Evolutionary conservation across 2,888 invertebrate genomes (phyloP).

Genomic region (Caradrina clavipalpis): DNA sequence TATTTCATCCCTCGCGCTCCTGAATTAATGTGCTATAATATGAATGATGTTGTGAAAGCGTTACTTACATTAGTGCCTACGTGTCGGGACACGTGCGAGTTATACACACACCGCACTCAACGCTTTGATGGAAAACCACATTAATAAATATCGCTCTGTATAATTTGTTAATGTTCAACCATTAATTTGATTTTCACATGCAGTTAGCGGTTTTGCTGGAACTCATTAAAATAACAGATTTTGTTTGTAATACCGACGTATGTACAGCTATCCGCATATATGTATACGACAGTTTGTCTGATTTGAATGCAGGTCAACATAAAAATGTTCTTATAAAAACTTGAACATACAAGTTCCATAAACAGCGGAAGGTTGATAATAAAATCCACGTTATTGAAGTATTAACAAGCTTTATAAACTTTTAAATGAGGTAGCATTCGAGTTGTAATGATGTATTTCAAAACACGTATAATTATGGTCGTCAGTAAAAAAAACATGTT

Average conservation of each 20-base stretch:
- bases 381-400: conserved; percentile 46
- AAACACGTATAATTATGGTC: conserved; percentile 36
- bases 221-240: conserved; percentile 76
- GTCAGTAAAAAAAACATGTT: conserved; percentile 20
- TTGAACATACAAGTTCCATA: conserved; percentile 29
- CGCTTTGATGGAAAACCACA: conserved; percentile 75
- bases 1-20: conserved; percentile 57
- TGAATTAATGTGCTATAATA: conserved; percentile 69
- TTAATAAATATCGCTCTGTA: conserved; percentile 71
- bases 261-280: conserved; percentile 18
- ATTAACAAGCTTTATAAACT: conserved; percentile 57
- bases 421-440: conserved; percentile 46
- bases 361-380: conserved; percentile 26
- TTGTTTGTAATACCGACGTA: conserved; percentile 54
- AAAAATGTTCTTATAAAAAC: conserved; percentile 42
- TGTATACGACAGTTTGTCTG: conserved; percentile 21
- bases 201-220: conserved; percentile 75
- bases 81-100: conserved; percentile 58
- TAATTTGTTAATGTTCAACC: conserved; percentile 75
- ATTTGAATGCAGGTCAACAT: conserved; percentile 27
- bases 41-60: conserved; percentile 66
- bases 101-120: conserved; percentile 62
- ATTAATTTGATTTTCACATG: conserved; percentile 81
- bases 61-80: conserved; percentile 56
- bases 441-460: conserved; percentile 36